Conservation (phyloP, 2,797 vertebrate species). For the Aeoliscus strigatus region DNA sequence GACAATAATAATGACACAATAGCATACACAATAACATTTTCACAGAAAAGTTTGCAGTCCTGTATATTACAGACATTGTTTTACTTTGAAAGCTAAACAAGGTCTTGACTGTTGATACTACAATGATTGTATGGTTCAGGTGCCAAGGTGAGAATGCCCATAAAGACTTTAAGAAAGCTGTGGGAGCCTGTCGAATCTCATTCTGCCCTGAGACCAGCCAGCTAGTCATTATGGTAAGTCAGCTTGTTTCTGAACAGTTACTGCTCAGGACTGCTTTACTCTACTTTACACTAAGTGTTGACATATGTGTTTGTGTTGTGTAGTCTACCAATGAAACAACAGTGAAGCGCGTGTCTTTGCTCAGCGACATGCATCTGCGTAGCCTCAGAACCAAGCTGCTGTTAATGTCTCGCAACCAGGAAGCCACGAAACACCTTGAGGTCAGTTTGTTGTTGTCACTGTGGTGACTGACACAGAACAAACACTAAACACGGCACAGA, state of each 20-base stretch:
- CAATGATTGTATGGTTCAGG: slow-evolving; percentile 58
- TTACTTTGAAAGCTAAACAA: no score
- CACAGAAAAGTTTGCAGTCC: no score
- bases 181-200: slow-evolving; percentile 88
- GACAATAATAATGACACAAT: no score
- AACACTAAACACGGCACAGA: not conserved
- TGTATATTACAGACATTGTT: no score
- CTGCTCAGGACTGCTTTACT: not conserved
- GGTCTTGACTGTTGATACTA: not conserved
- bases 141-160: slow-evolving; percentile 92
- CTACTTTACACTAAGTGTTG: no score
- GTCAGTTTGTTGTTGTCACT: slow-evolving; percentile 64
- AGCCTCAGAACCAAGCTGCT: slow-evolving; percentile 96
- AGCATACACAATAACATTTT: no score
- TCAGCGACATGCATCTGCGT: slow-evolving; percentile 98
- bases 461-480: not conserved
- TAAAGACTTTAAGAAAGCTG: slow-evolving; percentile 98
- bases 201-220: slow-evolving; percentile 88
- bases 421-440: slow-evolving; percentile 98
- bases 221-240: slow-evolving; percentile 89
- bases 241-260: not conserved
- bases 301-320: slow-evolving; percentile 4
- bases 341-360: slow-evolving; percentile 91
- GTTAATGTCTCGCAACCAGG: slow-evolving; percentile 97
- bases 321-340: slow-evolving; percentile 92